These are phyloP conservation scores for Drosophila aff. DNA, from an alignment of 1,140 invertebrate species.

Conservation along the genomic window DNA sequence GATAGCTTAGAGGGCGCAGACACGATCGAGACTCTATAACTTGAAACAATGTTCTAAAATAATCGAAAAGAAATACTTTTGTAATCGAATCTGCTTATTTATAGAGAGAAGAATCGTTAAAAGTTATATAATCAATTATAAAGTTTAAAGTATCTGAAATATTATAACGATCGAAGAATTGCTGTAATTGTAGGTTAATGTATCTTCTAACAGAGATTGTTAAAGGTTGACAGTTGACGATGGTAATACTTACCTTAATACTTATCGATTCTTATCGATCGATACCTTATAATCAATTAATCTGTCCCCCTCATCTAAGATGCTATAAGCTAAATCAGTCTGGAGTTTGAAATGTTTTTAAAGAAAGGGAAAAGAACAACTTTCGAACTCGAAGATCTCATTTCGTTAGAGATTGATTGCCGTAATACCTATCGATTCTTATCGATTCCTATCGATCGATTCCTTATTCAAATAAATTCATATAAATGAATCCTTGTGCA, in stretches of 20 bases:
- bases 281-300: not conserved
- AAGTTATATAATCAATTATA: no score
- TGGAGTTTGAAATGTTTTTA: no score
- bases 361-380: no score
- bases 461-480: no score
- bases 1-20: not conserved
- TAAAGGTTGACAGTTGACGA: not conserved
- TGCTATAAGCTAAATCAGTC: no score
- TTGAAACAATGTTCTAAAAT: not conserved
- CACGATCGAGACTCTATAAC: constrained; percentile 3
- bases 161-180: no score
- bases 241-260: not conserved
- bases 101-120: not conserved
- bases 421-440: not conserved
- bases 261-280: not conserved
- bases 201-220: not conserved
- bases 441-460: not conserved
- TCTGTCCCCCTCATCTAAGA: no score
- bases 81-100: no score
- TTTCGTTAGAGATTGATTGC: not conserved
- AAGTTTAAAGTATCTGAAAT: no score
- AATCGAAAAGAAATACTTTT: not conserved
- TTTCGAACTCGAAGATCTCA: no score
- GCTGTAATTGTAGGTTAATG: no score
- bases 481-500: not conserved